A percentile compares a stretch with the other conserved stretches of the same genome.
Conservation (phyloP, 2,113 vertebrate genomes). For the Thalassoma bifasciatum region DNA sequence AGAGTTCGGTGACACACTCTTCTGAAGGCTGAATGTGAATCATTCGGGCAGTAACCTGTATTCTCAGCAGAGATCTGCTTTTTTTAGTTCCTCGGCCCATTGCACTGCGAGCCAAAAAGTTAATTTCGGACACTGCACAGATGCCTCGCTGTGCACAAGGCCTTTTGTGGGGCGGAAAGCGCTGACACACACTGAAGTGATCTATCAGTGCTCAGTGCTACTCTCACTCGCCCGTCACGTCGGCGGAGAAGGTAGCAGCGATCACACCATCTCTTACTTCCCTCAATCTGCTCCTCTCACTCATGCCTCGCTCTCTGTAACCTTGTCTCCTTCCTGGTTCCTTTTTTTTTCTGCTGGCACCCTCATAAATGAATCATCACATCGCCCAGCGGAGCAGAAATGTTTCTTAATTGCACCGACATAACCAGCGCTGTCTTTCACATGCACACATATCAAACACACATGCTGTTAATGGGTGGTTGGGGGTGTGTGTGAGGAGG, state of each 20-base stretch:
- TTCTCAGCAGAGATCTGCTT: constrained; percentile 39
- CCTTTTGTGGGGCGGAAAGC: constrained; percentile 44
- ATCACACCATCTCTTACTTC: constrained; percentile 54
- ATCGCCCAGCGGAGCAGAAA: constrained; percentile 78
- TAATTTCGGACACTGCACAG: constrained; percentile 67
- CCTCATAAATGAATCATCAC: constrained; percentile 81
- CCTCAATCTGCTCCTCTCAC: constrained; percentile 49
- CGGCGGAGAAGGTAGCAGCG: constrained; percentile 41
- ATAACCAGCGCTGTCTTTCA: constrained; percentile 62
- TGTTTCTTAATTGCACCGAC: constrained; percentile 77
- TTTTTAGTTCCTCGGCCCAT: constrained; percentile 52
- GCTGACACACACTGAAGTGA: constrained; percentile 64
- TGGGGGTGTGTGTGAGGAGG: neutral
- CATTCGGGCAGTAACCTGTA: constrained; percentile 38
- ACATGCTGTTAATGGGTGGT: constrained; percentile 43
- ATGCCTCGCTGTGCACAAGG: constrained; percentile 45
- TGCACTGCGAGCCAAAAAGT: constrained; percentile 54
- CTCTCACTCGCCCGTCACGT: constrained; percentile 58
- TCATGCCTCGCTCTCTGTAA: constrained; percentile 23
- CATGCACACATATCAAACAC: constrained; percentile 59
- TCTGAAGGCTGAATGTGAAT: constrained; percentile 31
- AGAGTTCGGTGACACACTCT: neutral
- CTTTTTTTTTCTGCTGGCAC: constrained; percentile 47
- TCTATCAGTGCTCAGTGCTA: constrained; percentile 45
- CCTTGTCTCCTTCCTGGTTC: constrained; percentile 58